Evolutionary conservation across 2,888 invertebrate species (phyloP).

Genomic region (Penaeus monodon): DNA sequence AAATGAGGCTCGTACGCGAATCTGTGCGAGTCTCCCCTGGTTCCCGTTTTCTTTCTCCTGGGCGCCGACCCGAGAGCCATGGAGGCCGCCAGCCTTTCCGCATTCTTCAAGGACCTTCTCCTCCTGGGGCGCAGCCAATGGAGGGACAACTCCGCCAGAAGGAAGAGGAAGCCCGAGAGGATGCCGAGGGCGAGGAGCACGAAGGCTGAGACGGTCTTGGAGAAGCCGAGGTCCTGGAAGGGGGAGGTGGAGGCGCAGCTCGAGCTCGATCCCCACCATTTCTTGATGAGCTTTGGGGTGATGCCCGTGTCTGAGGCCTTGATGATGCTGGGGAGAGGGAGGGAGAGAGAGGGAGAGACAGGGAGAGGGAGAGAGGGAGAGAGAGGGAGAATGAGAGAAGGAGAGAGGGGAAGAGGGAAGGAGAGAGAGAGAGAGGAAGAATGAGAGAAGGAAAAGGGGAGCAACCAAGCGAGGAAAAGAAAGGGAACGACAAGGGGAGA

Average conservation of each 20-base stretch:
- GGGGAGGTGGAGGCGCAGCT: background rate
- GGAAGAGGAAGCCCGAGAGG: background rate
- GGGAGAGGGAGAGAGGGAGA: background rate
- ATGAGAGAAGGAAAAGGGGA: too few relatives aligned
- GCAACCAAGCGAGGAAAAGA: too few relatives aligned
- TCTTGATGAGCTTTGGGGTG: background rate
- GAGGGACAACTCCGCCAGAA: background rate
- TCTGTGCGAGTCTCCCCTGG: background rate
- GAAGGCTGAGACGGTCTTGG: constrained; percentile 26
- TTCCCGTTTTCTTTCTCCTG: background rate
- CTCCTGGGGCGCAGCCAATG: background rate
- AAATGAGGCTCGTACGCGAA: background rate
- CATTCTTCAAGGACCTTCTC: too few relatives aligned
- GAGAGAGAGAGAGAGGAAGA: too few relatives aligned
- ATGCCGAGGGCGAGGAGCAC: background rate
- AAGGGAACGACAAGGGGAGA: background rate
- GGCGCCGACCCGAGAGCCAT: background rate
- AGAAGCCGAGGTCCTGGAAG: constrained; percentile 24
- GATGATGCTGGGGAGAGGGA: background rate
- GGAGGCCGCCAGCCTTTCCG: too few relatives aligned
- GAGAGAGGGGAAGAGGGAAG: background rate
- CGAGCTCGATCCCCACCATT: background rate
- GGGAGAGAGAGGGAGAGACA: background rate
- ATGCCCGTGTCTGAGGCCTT: constrained; percentile 16
- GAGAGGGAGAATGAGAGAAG: background rate